A percentile compares a stretch with the other conserved stretches of the same genome.
phyloP scores from a whole-genome alignment of 2,113 vertebrate genomes.

The Erythrocercus mccallii region DNA sequence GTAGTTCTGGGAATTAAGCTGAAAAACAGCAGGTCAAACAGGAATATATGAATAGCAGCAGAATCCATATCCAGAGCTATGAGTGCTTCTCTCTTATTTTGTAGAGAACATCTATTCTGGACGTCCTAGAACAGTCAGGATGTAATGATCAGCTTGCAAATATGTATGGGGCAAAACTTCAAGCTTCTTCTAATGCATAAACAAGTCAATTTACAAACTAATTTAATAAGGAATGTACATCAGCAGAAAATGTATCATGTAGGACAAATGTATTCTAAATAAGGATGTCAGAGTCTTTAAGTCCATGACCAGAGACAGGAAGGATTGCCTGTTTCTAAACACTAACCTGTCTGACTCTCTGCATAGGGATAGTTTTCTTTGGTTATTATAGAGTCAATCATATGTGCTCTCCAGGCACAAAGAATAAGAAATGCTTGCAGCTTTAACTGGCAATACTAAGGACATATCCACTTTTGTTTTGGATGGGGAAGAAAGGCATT shows the following conservation, averaged over 20 bases:
- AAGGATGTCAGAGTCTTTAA: background rate
- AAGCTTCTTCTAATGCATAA: background rate
- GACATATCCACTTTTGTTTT: background rate
- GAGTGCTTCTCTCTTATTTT: background rate
- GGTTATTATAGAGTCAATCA: background rate
- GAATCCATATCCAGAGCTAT: background rate
- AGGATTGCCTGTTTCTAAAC: constrained; percentile 22
- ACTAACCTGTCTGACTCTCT: background rate
- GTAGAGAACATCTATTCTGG: background rate
- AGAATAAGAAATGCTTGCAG: background rate
- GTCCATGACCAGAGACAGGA: background rate
- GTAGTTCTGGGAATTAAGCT: constrained; percentile 61
- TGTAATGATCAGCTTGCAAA: background rate
- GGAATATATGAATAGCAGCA: constrained; percentile 2
- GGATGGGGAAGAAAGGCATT: background rate
- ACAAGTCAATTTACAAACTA: background rate
- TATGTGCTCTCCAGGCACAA: background rate
- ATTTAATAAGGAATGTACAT: background rate
- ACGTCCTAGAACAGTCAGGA: background rate
- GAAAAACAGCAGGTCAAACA: constrained; percentile 33
- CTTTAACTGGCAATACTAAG: background rate
- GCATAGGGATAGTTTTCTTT: background rate
- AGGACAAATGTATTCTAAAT: background rate
- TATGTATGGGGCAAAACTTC: background rate
- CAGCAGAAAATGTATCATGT: background rate